Evolutionary conservation across 2,113 vertebrate genomes (phyloP).

Genomic region (Mugil cephalus): DNA sequence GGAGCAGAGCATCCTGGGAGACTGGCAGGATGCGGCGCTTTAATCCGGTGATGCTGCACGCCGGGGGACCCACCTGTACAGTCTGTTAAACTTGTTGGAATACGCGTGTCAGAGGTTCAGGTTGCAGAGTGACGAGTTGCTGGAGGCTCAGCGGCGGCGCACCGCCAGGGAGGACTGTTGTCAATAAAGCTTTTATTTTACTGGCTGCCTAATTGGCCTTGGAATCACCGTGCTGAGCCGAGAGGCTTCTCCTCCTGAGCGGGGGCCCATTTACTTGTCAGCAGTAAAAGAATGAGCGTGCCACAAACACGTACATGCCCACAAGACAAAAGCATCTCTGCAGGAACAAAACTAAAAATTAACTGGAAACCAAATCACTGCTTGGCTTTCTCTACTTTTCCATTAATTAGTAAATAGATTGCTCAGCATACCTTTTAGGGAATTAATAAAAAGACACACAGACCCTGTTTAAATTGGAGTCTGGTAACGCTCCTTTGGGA

Average conservation of each 20-base stretch:
- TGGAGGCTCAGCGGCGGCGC: slow-evolving; percentile 1
- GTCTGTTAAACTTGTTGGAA: slow-evolving; percentile 15
- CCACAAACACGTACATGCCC: neutral
- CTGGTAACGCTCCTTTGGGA: no score
- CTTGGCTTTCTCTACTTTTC: no score
- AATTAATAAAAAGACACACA: no score
- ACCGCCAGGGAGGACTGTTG: slow-evolving; percentile 11
- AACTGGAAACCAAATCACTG: no score
- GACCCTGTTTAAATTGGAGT: no score
- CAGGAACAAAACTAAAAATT: no score
- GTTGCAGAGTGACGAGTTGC: neutral
- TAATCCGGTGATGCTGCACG: neutral
- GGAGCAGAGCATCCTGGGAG: slow-evolving; percentile 44
- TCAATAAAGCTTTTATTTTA: slow-evolving; percentile 64
- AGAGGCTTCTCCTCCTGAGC: slow-evolving; percentile 20
- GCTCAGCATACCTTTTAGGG: no score
- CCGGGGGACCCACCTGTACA: neutral
- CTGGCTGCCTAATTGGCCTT: slow-evolving; percentile 54
- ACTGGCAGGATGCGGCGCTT: neutral
- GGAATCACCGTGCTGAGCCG: slow-evolving; percentile 30
- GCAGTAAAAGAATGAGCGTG: slow-evolving; percentile 12
- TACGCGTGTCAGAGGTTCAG: neutral
- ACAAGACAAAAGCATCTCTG: no score
- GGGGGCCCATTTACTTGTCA: slow-evolving; percentile 19
- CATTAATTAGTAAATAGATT: neutral